These are phyloP conservation scores for Pangasianodon gigas DNA, from an alignment of 2,113 vertebrate species.

Conservation along the genomic window DNA sequence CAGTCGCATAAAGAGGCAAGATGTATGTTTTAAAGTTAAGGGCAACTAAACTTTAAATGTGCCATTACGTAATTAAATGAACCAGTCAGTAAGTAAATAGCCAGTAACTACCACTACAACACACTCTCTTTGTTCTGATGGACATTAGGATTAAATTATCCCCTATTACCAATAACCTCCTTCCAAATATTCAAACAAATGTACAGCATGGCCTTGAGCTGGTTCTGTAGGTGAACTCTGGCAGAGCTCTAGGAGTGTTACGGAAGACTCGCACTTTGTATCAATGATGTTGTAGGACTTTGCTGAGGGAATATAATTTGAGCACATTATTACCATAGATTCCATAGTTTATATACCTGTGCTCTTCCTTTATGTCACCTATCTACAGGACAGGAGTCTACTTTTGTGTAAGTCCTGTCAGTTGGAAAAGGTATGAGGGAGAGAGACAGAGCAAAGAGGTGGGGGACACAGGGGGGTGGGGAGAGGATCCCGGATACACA, in stretches of 20 bases:
- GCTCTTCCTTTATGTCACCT: neutral
- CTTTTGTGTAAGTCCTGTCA: constrained; percentile 49
- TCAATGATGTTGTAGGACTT: neutral
- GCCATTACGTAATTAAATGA: neutral
- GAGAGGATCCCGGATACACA: constrained; percentile 10
- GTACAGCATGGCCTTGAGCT: neutral
- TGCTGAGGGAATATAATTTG: neutral
- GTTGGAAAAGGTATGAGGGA: constrained; percentile 38
- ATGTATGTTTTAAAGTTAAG: neutral
- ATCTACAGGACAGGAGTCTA: constrained; percentile 25
- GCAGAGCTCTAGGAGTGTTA: neutral
- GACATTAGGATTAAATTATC: too few relatives aligned
- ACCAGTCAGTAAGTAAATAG: too few relatives aligned
- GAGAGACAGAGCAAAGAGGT: neutral
- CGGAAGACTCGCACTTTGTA: neutral
- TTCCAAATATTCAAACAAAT: neutral
- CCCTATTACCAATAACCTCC: neutral
- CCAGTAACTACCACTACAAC: neutral
- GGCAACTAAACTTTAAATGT: neutral
- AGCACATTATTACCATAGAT: neutral
- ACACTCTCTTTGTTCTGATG: neutral
- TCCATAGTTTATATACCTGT: neutral
- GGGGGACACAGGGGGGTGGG: neutral
- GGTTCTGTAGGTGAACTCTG: neutral
- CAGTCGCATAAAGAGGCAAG: too few relatives aligned